A percentile compares a stretch with the other conserved stretches of the same genome.
These are phyloP conservation scores for Acipenser ruthenus DNA, from an alignment of 2,797 vertebrate genomes.

Conservation along the genomic window DNA sequence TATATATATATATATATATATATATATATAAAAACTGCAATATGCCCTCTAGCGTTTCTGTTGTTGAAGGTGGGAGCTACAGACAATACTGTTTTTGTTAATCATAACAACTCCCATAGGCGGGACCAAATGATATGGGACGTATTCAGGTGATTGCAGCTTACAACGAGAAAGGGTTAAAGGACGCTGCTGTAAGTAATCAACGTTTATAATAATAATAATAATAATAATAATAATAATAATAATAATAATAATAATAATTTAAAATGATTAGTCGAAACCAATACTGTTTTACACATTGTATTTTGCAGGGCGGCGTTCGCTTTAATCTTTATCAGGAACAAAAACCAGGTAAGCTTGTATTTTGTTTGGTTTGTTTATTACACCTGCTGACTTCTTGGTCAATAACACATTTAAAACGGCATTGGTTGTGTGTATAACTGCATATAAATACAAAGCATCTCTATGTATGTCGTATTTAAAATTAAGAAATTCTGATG, in stretches of 20 bases:
- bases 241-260: slow-evolving; percentile 8
- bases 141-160: slow-evolving; percentile 31
- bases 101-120: slow-evolving; percentile 28
- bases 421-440: too few relatives aligned
- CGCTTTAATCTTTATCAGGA: slow-evolving; percentile 46
- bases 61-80: too few relatives aligned
- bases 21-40: too few relatives aligned
- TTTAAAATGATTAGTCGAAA: not conserved
- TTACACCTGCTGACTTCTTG: slow-evolving; percentile 37
- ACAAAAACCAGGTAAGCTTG: slow-evolving; percentile 42
- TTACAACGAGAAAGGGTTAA: slow-evolving; percentile 57
- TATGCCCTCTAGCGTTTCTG: too few relatives aligned
- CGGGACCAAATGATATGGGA: slow-evolving; percentile 33
- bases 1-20: too few relatives aligned
- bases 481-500: too few relatives aligned
- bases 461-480: too few relatives aligned
- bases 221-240: slow-evolving; percentile 9
- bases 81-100: too few relatives aligned
- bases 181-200: slow-evolving; percentile 74
- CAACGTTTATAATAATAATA: slow-evolving; percentile 13
- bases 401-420: not conserved
- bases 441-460: too few relatives aligned
- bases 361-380: slow-evolving; percentile 16
- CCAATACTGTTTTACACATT: slow-evolving; percentile 25
- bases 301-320: slow-evolving; percentile 70